Evolutionary conservation across 2,113 vertebrate genomes (phyloP), one percentile per base, ranked within the genome.

Genomic region (Phocoena phocoena): DNA sequence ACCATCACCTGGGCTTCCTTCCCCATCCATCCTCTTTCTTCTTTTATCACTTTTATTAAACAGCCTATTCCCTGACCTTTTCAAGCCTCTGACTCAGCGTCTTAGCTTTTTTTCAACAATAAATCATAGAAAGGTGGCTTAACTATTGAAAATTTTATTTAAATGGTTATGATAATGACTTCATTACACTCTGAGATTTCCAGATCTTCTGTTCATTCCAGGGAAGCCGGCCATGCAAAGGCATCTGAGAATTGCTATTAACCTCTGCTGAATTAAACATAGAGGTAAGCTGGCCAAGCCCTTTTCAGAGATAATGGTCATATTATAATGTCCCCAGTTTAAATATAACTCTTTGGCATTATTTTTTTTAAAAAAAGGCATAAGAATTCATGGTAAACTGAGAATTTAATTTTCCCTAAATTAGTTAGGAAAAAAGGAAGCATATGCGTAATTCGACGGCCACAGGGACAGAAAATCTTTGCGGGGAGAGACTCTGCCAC

Each of bases 251-350:
- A 18, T 67, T 65, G 58, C 96, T 96, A 63, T 96, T 97, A 97
- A 98, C 95, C 62, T 95, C 73, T 7, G 2, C 68, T 44, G 73
- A 97, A 95, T 97, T 97, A 68, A 86, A 60, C 79, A 63, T 2
- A 33, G 47, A 50, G 58, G 55, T 68, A 98, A n/a, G 13, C 14
- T 7, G 84, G 95, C 97, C 98, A 98, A 83, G 89, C 77, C 77
- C 95, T 97, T 6, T 11, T 96, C 95, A 97, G 55, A 94, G 97
- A 76, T 79, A 97, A 97, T 95, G 63, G 90, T 90, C 55, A n/a
- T 92, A 83, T 95, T 95, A 98, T 84, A 97, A 63, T 53, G 73
- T 63, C 86, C 93, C 1, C 55, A 83, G 31, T 80, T 93, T 95
- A 97, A 97, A 82, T 82, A 20, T 14, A 86, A 15, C 8, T 14